Evolutionary conservation across 1,140 invertebrate species (phyloP), one percentile per base, ranked within the genome.

Genomic region (Drosophila santomea): DNA sequence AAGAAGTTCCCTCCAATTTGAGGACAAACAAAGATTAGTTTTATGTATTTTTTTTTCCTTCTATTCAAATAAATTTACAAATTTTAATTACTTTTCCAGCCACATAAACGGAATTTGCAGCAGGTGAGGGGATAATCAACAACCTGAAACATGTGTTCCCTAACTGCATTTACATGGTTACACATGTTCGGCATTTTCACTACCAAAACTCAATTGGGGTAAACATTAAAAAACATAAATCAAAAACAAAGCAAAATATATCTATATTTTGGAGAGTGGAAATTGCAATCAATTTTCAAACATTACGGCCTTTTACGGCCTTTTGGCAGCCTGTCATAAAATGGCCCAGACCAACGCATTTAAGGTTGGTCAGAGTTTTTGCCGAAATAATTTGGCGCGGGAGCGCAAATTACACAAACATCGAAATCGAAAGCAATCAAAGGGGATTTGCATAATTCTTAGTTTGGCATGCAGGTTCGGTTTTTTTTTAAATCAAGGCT

Each of bases 211-310:
- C 51, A 48, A 56, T 69, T 69, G 41, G 20, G 39, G 10, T 11
- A 59, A 60, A 28, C 25, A 51, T 50, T 36, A 52, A 17, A 56
- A 58, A 69, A 56, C 28, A 48, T 60, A 56, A 72, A 61, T 28
- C 45, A 60, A 35, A 17, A 47, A 17, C 8, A 10, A 38, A 57
- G 45, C 32, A 72, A 45, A 23, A 80, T 20, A 15, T 43, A 36
- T 25, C 12, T 61, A 67, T 48, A 84, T 83, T 76, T 74, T 80
- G 66, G 66, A 52, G 76, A 80, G 67, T 80, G 73, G 77, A 81
- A 81, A 81, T 73, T 68, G 78, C 75, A 52, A 81, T 64, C 79
- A 67, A 73, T 81, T 43, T 79, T 74, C 25, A 66, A 78, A 79
- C 64, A 80, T 78, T 45, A 20, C 10, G 43, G 14, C 3, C 23